These are phyloP conservation scores for Rotaria socialis DNA, from an alignment of 2,888 invertebrate species.

Conservation along the genomic window DNA sequence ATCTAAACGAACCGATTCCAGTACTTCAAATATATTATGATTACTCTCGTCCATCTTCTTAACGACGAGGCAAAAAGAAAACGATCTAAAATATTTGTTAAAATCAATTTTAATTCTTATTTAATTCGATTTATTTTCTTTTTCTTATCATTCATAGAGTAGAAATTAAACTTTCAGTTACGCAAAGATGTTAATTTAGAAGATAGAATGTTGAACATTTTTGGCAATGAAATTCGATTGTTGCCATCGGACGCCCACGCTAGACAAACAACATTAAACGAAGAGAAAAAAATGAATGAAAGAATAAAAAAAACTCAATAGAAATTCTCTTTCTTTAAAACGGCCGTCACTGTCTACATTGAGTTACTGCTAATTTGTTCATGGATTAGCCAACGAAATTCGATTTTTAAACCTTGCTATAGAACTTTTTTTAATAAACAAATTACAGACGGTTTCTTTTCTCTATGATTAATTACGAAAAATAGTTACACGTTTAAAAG, in stretches of 20 bases:
- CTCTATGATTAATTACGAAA: no score
- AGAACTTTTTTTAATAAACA: no score
- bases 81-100: no score
- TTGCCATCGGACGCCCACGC: neutral
- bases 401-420: neutral
- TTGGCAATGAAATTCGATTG: neutral
- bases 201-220: neutral
- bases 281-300: neutral
- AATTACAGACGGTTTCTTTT: no score
- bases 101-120: no score
- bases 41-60: neutral
- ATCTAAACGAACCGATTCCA: neutral
- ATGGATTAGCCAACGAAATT: neutral
- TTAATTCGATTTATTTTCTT: no score
- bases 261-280: neutral
- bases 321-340: neutral
- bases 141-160: no score
- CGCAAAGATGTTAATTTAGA: neutral
- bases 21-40: conserved; percentile 5
- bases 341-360: neutral
- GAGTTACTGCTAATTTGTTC: neutral
- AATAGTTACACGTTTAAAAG: no score
- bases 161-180: neutral
- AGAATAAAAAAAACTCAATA: neutral
- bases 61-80: neutral